Evolutionary conservation across 2,113 vertebrate species (phyloP).

Genomic region (Carettochelys insculpta): DNA sequence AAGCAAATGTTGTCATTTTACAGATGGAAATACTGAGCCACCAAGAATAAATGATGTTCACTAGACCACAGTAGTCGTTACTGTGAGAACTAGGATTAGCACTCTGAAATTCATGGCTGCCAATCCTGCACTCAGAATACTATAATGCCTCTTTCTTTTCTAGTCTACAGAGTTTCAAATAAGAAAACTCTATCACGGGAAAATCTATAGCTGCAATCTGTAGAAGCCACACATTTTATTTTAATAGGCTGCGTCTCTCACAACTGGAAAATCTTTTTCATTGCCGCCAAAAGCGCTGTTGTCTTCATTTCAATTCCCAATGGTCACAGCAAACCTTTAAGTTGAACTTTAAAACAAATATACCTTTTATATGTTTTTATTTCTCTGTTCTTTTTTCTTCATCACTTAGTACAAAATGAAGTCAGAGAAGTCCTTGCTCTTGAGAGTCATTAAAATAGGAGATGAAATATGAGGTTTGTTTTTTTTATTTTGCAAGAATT

Average conservation of each 20-base stretch:
- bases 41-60: neutral
- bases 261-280: neutral
- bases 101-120: neutral
- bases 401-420: neutral
- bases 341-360: neutral
- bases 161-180: neutral
- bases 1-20: neutral
- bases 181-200: neutral
- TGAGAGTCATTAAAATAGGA: neutral
- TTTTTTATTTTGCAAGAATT: neutral
- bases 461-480: neutral
- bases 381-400: neutral
- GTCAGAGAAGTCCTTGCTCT: neutral
- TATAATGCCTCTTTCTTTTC: neutral
- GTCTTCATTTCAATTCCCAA: neutral
- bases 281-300: neutral
- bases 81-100: neutral
- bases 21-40: neutral
- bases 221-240: neutral
- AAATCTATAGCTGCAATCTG: neutral
- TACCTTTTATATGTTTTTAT: neutral
- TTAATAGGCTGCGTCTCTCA: neutral
- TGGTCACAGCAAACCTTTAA: neutral
- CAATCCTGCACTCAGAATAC: neutral
- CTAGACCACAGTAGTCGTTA: neutral